Base-by-base conservation (phyloP, 2,888 invertebrate species). In the Protonemura montana region DNA sequence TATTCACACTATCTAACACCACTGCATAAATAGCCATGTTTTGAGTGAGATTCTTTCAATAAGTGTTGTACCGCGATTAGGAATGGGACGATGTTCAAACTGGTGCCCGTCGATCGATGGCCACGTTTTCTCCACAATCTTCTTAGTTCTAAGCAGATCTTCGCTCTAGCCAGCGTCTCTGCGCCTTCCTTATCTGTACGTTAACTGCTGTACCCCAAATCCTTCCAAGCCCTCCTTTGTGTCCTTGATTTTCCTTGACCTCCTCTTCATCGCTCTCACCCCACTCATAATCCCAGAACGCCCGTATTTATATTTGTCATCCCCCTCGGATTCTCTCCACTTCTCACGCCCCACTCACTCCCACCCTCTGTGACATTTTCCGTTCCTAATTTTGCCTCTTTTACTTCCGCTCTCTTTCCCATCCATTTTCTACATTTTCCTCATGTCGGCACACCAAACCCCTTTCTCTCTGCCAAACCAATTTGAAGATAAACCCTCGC, bases 221-320 rank as follows among this genome's bases (percentile, higher is more conserved):
- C 59, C 21, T 13, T 21, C 3, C 59, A 10, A 21, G 16, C 13
- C 1, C 13, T 21, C 21, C 59, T 21, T 59, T 59, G 59, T 21
- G 59, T 13, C 59, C 59, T 59, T 59, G 59, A 59, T 59, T 59
- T 59, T 21, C 59, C 59, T 59, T 59, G 59, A 59, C 59, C 59
- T 59, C 59, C 59, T 59, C 59, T 21, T 21, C 16, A 59, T 59
- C 59, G 13, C 59, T 21, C 59, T 59, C 59, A 21, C 59, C 59
- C 59, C 59, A 13, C 59, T 3, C 59, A 59, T 59, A 59, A 59
- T 59, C 1, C 59, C 59, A 59, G 35, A 35, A 59, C 59, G 59
- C 59, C 59, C 59, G 59, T 59, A 59, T 59, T 59, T 59, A 59
- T 59, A 59, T 59, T 59, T 59, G 59, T 59, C 59, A 59, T 59